Conservation (phyloP, 1,140 invertebrate genomes). For the Agrypnia vestita region DNA sequence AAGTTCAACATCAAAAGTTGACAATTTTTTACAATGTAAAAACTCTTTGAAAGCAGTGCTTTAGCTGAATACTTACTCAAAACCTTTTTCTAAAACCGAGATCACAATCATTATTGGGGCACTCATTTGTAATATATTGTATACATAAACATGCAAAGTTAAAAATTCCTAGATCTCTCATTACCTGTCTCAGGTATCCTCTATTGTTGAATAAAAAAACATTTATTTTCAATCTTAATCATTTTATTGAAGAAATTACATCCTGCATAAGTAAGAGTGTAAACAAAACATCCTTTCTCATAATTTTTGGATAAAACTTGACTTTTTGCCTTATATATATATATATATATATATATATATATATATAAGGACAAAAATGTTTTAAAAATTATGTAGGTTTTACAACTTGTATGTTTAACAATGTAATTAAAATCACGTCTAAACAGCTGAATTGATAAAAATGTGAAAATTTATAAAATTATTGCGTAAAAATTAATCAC, state of each 20-base stretch:
- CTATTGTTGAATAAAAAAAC: background rate
- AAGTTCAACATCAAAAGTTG: too few species aligned
- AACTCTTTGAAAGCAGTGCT: too few species aligned
- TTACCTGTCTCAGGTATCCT: too few species aligned
- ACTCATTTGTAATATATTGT: too few species aligned
- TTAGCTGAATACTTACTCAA: too few species aligned
- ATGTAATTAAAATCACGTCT: constrained; percentile 10
- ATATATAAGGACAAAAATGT: constrained; percentile 58
- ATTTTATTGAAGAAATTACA: constrained; percentile 59
- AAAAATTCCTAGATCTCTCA: too few species aligned
- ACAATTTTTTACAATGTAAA: too few species aligned
- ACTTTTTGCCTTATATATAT: too few species aligned
- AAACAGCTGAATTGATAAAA: background rate
- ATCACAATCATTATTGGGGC: too few species aligned
- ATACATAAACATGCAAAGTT: too few species aligned
- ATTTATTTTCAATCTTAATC: constrained; percentile 25
- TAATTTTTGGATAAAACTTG: constrained; percentile 40
- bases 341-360: too few species aligned
- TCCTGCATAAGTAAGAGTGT: constrained; percentile 37
- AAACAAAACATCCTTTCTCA: constrained; percentile 30
- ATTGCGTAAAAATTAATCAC: constrained; percentile 11
- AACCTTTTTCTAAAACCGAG: too few species aligned
- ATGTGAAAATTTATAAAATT: background rate
- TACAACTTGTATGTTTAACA: background rate
- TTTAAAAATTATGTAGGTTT: constrained; percentile 31